phyloP scores from a whole-genome alignment of 2,113 vertebrate species.

The Gymnorhina tibicen region DNA sequence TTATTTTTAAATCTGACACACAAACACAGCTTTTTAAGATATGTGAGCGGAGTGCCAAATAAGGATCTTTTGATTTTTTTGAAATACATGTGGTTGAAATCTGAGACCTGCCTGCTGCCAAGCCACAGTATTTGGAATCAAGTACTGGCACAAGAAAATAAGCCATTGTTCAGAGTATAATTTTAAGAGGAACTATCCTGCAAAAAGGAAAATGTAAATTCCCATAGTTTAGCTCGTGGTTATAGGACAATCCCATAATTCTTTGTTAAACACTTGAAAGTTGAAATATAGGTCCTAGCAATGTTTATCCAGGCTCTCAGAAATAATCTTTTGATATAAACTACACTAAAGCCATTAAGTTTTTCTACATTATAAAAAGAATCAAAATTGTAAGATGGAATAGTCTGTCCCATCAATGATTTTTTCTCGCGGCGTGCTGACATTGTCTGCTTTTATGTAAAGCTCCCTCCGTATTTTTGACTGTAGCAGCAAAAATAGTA shows the following conservation, averaged over 20 bases:
- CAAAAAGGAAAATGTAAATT: conserved; percentile 66
- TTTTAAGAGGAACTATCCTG: conserved; percentile 69
- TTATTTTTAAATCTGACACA: conserved; percentile 83
- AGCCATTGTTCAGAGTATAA: conserved; percentile 84
- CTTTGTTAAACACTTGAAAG: conserved; percentile 53
- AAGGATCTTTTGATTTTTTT: conserved; percentile 86
- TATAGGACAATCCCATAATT: conserved; percentile 61
- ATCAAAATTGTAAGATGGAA: background rate
- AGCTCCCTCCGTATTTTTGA: background rate
- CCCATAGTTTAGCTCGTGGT: conserved; percentile 54
- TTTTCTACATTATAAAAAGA: background rate
- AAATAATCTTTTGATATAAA: conserved; percentile 29
- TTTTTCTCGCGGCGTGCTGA: background rate
- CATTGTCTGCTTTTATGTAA: background rate
- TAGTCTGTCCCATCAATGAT: background rate
- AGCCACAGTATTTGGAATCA: conserved; percentile 84
- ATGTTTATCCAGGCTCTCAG: conserved; percentile 41
- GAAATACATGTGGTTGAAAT: conserved; percentile 98
- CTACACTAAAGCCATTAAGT: background rate
- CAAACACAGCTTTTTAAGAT: conserved; percentile 82
- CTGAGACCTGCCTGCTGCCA: conserved; percentile 85
- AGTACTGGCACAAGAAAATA: conserved; percentile 84
- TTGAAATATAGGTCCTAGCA: conserved; percentile 19
- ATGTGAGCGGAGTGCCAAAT: conserved; percentile 81
- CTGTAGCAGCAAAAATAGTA: background rate